Conservation (phyloP, 2,113 vertebrate genomes). For the Pelecanoides urinatrix region DNA sequence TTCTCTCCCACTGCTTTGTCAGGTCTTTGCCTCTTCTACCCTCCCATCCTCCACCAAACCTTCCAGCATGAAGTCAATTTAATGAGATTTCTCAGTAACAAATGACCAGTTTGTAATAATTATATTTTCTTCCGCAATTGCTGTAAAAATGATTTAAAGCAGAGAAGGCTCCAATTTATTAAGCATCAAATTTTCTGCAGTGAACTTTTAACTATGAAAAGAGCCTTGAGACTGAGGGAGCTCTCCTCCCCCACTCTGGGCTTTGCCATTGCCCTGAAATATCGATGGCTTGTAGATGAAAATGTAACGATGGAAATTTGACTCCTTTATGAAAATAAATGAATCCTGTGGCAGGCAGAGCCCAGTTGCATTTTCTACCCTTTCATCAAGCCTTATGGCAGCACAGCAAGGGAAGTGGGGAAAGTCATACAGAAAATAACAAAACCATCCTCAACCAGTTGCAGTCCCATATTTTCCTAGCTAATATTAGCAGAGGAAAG, state of each 20-base stretch:
- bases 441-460: not conserved
- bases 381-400: not conserved
- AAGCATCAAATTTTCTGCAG: slow-evolving; percentile 71
- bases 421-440: not conserved
- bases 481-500: not conserved
- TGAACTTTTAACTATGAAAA: slow-evolving; percentile 67
- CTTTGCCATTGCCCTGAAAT: slow-evolving; percentile 50
- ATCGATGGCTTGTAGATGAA: slow-evolving; percentile 42
- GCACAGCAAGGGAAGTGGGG: not conserved
- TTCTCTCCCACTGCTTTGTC: not conserved
- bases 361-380: not conserved
- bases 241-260: slow-evolving; percentile 25
- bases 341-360: not conserved
- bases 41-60: slow-evolving; percentile 9
- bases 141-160: slow-evolving; percentile 73
- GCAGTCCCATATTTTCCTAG: not conserved
- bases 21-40: not conserved
- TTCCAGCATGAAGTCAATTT: slow-evolving; percentile 65
- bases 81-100: slow-evolving; percentile 79
- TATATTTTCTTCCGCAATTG: slow-evolving; percentile 70
- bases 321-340: slow-evolving; percentile 59
- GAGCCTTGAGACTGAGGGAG: slow-evolving; percentile 9
- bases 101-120: slow-evolving; percentile 80
- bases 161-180: slow-evolving; percentile 75
- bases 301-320: slow-evolving; percentile 5